These are phyloP conservation scores for Nymphicus hollandicus DNA, from an alignment of 2,113 vertebrate genomes.

Conservation along the genomic window DNA sequence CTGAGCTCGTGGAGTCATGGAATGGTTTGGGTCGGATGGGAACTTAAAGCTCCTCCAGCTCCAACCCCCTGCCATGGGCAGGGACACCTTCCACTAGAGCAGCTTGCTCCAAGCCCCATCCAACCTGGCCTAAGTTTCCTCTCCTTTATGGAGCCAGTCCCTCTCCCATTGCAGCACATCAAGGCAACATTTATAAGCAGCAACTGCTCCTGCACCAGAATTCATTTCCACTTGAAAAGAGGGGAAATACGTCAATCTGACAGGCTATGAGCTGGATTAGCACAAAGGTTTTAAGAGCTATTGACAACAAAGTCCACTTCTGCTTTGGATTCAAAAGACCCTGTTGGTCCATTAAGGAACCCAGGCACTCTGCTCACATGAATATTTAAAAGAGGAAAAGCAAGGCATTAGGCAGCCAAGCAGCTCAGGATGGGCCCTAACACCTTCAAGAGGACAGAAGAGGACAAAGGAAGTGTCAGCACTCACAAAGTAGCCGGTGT, in stretches of 20 bases:
- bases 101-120: neutral
- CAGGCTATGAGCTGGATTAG: neutral
- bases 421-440: neutral
- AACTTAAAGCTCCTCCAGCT: neutral
- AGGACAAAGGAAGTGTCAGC: neutral
- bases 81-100: neutral
- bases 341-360: neutral
- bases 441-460: neutral
- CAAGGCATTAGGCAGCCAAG: slow-evolving; percentile 20
- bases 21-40: neutral
- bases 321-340: neutral
- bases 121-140: neutral
- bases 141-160: neutral
- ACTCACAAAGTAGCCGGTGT: neutral
- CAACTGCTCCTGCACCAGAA: neutral
- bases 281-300: neutral
- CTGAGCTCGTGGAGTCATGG: neutral
- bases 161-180: accelerated
- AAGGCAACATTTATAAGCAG: neutral
- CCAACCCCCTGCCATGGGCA: neutral
- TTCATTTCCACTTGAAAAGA: neutral
- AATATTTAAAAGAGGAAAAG: slow-evolving; percentile 56
- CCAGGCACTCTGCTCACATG: slow-evolving; percentile 11
- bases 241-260: neutral
- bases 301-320: neutral